Evolutionary conservation across 2,113 vertebrate species (phyloP).

Genomic region (Diglossa brunneiventris): DNA sequence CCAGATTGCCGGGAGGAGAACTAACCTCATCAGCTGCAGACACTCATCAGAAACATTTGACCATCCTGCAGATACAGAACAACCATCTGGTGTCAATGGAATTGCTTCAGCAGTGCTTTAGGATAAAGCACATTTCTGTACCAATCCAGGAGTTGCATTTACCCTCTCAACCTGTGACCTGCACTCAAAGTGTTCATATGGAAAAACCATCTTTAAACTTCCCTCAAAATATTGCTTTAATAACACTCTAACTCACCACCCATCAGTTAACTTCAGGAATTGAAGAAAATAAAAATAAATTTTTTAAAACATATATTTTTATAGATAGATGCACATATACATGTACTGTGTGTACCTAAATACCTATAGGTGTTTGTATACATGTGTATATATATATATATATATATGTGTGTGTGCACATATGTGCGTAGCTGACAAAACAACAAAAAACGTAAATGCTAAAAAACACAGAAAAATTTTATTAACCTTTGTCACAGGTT

Average conservation of each 20-base stretch:
- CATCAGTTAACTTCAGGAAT: background rate
- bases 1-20: background rate
- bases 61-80: background rate
- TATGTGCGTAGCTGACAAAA: background rate
- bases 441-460: rapidly evolving
- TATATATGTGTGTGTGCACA: background rate
- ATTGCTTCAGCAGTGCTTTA: background rate
- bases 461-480: background rate
- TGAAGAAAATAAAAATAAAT: background rate
- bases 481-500: background rate
- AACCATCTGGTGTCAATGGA: background rate
- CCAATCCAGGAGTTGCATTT: background rate
- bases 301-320: background rate
- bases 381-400: too few relatives aligned
- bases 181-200: background rate
- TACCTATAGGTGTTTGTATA: too few relatives aligned
- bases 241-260: background rate
- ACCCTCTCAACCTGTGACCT: background rate
- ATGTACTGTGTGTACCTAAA: background rate
- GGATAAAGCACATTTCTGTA: background rate
- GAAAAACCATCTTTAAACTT: background rate
- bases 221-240: background rate
- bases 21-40: background rate
- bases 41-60: background rate
- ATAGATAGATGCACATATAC: background rate